Base-by-base conservation (phyloP, 2,888 invertebrate genomes). In the Apamea epomidion region DNA sequence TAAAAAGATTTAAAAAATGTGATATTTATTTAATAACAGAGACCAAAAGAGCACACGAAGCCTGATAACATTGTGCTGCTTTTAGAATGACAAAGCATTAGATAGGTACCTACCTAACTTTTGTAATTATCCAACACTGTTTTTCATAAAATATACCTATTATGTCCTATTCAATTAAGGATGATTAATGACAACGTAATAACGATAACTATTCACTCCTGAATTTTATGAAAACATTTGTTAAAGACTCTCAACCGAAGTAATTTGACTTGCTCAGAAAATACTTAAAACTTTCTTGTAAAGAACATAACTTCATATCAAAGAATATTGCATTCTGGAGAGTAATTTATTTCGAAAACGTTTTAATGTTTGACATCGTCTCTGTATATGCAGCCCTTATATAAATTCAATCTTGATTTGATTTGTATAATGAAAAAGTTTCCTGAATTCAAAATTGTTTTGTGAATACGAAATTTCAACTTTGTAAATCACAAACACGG, bases 301-400 rank as follows among this genome's bases (percentile, higher is more conserved):
- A 72, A 65, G 68, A 87, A 83, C 81, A 83, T 85, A 80, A 80
- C 45, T 76, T 76, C 73, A 75, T 62, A 70, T 75, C 68, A 75
- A 78, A 73, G 67, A 87, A 84, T 78, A 89, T 87, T 83, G 79
- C 78, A 87, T 79, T 80, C 65, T 78, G 21, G 21, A 80, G 65
- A 62, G 65, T 68, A 72, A 83, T 81, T 85, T 81, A 71, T 79
- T 76, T 82, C 37, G 29, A 68, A 78, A 88, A 65, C 62, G 64
- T 76, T 84, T 76, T 79, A 86, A 76, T 76, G 74, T 88, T 81
- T 74, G 77, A 70, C 78, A 69, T 80, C 65, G 29, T 77, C 37
- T 58, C 42, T 42, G 29, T 71, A 64, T 64, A 73, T 69, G 45
- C 60, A 82, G 25, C 68, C 54, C 42, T 74, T 80, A 72, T n/a